phyloP scores from a whole-genome alignment of 2,113 vertebrate genomes.

The Limnothrissa miodon region DNA sequence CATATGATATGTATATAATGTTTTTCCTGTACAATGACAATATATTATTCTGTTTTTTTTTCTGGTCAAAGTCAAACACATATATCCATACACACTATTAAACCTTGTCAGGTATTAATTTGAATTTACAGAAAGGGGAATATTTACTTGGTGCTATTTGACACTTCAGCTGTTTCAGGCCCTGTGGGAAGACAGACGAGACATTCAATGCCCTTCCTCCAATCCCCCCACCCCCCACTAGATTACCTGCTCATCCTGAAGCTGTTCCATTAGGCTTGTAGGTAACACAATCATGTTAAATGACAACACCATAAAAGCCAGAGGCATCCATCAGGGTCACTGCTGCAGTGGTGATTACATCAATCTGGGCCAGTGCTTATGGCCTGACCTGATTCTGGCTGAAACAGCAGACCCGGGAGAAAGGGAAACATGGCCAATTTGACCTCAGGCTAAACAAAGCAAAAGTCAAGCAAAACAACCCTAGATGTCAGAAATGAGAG shows the following conservation, averaged over 20 bases:
- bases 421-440: conserved; percentile 45
- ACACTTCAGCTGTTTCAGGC: not conserved
- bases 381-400: conserved; percentile 59
- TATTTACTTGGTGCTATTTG: not conserved
- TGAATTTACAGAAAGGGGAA: not conserved
- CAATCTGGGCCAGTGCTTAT: conserved; percentile 52
- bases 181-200: conserved; percentile 43
- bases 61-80: too few relatives aligned
- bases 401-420: conserved; percentile 51
- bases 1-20: too few relatives aligned
- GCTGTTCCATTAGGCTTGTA: conserved; percentile 30
- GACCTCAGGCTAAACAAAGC: conserved; percentile 26
- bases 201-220: conserved; percentile 25
- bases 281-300: conserved; percentile 54
- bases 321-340: conserved; percentile 44
- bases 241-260: conserved; percentile 43
- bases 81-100: not conserved
- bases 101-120: not conserved
- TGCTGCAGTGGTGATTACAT: conserved; percentile 39
- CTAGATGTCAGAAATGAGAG: conserved; percentile 38
- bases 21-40: too few relatives aligned
- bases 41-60: too few relatives aligned
- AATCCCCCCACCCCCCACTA: not conserved
- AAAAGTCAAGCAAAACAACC: conserved; percentile 30
- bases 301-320: conserved; percentile 44